These are phyloP conservation scores for Brienomyrus brachyistius DNA, from an alignment of 2,113 vertebrate genomes.

Conservation along the genomic window DNA sequence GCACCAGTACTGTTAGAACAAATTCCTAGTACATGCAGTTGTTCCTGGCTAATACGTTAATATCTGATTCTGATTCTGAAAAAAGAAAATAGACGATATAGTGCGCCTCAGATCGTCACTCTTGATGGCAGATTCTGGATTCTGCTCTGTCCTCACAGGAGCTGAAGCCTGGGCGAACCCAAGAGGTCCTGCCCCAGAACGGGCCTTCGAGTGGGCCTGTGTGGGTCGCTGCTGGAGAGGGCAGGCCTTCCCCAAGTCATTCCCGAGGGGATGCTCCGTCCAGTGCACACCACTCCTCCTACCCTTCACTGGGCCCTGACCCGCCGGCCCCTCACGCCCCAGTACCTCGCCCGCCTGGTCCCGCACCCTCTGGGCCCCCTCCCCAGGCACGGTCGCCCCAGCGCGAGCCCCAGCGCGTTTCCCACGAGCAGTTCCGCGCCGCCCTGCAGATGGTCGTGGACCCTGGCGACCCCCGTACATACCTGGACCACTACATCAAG, in stretches of 20 bases:
- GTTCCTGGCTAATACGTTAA: background rate
- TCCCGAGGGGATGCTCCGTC: slow-evolving; percentile 44
- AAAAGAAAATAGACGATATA: background rate
- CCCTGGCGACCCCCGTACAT: slow-evolving; percentile 77
- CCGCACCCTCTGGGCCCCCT: background rate
- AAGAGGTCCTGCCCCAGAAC: slow-evolving; percentile 59
- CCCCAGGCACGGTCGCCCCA: slow-evolving; percentile 63
- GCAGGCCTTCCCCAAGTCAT: slow-evolving; percentile 38
- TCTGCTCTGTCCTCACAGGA: slow-evolving; percentile 25
- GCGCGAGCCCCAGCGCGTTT: slow-evolving; percentile 80
- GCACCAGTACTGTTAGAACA: background rate
- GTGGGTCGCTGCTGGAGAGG: slow-evolving; percentile 25
- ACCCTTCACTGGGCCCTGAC: slow-evolving; percentile 51
- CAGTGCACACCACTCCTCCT: slow-evolving; percentile 60
- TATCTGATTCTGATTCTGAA: background rate
- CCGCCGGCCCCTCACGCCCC: slow-evolving; percentile 37
- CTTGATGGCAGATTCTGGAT: background rate
- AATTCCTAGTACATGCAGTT: background rate
- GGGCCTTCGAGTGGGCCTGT: slow-evolving; percentile 53
- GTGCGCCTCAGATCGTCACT: background rate
- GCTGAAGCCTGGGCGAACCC: slow-evolving; percentile 51
- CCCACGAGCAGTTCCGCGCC: slow-evolving; percentile 86
- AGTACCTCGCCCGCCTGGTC: slow-evolving; percentile 12
- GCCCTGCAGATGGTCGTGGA: slow-evolving; percentile 91
- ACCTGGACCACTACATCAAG: slow-evolving; percentile 93